Conservation (phyloP, 1,140 invertebrate species). For the Hormaphis cornu region DNA sequence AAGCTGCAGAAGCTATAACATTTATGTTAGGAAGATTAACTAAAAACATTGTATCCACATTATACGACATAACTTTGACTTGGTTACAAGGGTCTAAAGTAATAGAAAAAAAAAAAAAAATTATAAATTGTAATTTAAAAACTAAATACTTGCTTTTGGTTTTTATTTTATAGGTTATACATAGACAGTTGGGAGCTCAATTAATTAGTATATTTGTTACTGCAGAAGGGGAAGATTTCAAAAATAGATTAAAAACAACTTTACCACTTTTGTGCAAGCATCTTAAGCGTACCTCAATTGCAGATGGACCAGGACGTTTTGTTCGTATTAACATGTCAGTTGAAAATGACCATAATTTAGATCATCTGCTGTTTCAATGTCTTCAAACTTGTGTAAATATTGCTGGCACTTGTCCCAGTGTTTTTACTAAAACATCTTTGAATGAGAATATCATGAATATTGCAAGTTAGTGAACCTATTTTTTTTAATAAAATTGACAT, state of each 20-base stretch:
- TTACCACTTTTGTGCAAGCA: conserved; percentile 50
- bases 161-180: conserved; percentile 1
- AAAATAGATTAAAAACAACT: conserved; percentile 48
- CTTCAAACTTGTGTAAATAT: conserved; percentile 57
- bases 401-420: conserved; percentile 45
- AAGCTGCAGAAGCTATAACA: conserved; percentile 56
- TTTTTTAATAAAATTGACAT: background rate
- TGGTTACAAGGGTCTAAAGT: conserved; percentile 18
- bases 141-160: background rate
- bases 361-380: conserved; percentile 61
- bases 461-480: conserved; percentile 44
- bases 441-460: conserved; percentile 43
- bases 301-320: conserved; percentile 41
- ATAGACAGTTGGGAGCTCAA: conserved; percentile 49
- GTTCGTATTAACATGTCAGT: conserved; percentile 40
- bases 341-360: conserved; percentile 44
- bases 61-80: conserved; percentile 18
- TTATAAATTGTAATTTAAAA: too few species aligned
- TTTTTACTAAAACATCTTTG: conserved; percentile 47
- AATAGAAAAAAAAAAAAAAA: background rate
- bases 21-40: conserved; percentile 51
- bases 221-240: conserved; percentile 58
- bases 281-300: conserved; percentile 38
- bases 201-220: conserved; percentile 59
- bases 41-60: conserved; percentile 43